Evolutionary conservation across 2,113 vertebrate genomes (phyloP).

Genomic region (Tapirus terrestris): DNA sequence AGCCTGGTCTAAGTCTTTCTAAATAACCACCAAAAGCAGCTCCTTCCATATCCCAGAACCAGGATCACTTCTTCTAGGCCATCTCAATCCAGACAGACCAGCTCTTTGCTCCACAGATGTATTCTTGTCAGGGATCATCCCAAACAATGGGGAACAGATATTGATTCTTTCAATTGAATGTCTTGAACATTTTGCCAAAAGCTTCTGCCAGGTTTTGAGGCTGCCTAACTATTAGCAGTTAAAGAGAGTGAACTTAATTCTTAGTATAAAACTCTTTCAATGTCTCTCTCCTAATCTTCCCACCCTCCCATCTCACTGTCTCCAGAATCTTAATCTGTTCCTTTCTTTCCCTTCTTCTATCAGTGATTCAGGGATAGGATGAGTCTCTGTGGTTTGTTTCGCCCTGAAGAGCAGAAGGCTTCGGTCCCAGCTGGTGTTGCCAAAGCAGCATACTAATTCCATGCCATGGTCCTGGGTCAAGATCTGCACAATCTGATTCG

Average conservation of each 20-base stretch:
- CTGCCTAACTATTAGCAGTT: not conserved
- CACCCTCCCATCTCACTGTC: not conserved
- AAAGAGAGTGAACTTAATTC: not conserved
- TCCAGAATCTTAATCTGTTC: constrained; percentile 49
- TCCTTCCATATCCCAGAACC: not conserved
- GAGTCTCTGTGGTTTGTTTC: constrained; percentile 47
- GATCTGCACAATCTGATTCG: constrained; percentile 85
- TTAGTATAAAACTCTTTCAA: not conserved
- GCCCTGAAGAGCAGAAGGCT: constrained; percentile 92
- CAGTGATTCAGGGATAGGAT: constrained; percentile 16
- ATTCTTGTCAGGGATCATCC: not conserved
- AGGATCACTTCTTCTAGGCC: not conserved
- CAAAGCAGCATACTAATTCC: constrained; percentile 91
- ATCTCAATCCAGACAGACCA: not conserved
- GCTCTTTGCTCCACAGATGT: not conserved
- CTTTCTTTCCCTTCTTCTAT: constrained; percentile 44
- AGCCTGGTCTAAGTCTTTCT: not conserved
- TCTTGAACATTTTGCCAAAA: constrained; percentile 47
- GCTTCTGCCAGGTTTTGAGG: constrained; percentile 36
- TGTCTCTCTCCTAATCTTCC: not conserved
- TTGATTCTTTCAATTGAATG: not conserved
- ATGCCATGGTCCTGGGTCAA: constrained; percentile 89
- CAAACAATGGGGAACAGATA: not conserved
- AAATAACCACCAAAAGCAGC: not conserved
- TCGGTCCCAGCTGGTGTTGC: constrained; percentile 93